Evolutionary conservation across 2,888 invertebrate species (phyloP), one percentile per base, ranked within the genome.

Genomic region (Polia nebulosa): DNA sequence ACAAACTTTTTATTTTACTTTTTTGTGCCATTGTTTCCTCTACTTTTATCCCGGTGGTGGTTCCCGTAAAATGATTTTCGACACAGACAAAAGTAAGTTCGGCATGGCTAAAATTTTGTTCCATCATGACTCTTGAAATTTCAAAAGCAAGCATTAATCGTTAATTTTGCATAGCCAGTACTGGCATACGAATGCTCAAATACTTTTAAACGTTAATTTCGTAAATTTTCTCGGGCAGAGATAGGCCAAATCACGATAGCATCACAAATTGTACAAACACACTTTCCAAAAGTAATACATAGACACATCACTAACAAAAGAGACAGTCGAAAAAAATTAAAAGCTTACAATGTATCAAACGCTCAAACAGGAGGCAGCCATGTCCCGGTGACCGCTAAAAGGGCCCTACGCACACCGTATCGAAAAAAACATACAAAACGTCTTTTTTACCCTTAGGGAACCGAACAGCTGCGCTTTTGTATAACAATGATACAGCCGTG

Each of bases 401-500:
- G 91, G 90, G 88, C 85, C 86, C 87, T 86, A 87, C 90, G 84
- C 83, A 85, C 86, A 88, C 85, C 87, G 90, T 89, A 89, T 88
- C 88, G 79, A 88, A 90, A 87, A 88, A 93, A 92, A 91, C 87
- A 91, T 81, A 93, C 92, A 94, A 94, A 93, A 93, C 93, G 87
- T 92, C 90, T 93, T 94, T 94, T 95, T 95, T 94, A 93, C 94
- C 94, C 94, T 89, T 86, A 85, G 95, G 94, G 93, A 92, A 92
- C 87, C 86, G 91, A 93, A 94, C 95, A 95, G 95, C 95, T 95
- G 95, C 95, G 89, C 91, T 92, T 93, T 93, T 92, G 94, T 92
- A 90, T 89, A 92, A 94, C 95, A 95, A 95, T 95, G 95, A 95
- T 95, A 95, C 91, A 92, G 92, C 93, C 94, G 93, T 89, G 93